Percentiles rank a stretch among this genome's conserved stretches.
Evolutionary conservation across 2,888 invertebrate species (phyloP).

Genomic region (Lasioglossum oenotherae): DNA sequence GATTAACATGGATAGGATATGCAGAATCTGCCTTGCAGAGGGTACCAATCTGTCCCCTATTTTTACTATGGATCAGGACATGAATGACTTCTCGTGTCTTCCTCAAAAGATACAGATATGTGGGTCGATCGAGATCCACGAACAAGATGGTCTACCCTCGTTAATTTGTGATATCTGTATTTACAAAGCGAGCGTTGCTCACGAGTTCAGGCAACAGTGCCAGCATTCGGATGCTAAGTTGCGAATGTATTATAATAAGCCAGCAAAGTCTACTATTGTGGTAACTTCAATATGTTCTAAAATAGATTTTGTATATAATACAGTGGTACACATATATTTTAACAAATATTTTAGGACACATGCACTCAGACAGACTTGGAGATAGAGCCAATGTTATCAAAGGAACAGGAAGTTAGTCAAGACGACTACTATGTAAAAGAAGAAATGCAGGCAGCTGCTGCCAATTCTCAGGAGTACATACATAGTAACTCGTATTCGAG

Average conservation of each 20-base stretch:
- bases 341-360: constrained; percentile 75
- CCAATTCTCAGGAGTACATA: constrained; percentile 65
- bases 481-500: constrained; percentile 71
- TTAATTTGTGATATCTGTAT: constrained; percentile 81
- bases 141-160: constrained; percentile 82
- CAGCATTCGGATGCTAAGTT: constrained; percentile 81
- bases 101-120: constrained; percentile 81
- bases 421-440: constrained; percentile 79
- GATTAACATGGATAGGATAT: constrained; percentile 80
- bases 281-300: constrained; percentile 65
- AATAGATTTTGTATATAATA: neutral
- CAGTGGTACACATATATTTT: constrained; percentile 6
- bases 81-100: constrained; percentile 73
- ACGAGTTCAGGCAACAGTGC: constrained; percentile 82
- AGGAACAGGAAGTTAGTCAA: constrained; percentile 67
- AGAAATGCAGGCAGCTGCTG: constrained; percentile 72
- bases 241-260: constrained; percentile 81
- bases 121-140: constrained; percentile 81
- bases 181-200: constrained; percentile 82
- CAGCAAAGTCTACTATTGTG: constrained; percentile 72
- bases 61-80: constrained; percentile 77
- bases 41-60: constrained; percentile 79
- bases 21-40: constrained; percentile 81
- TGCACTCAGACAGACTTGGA: constrained; percentile 80
- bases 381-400: constrained; percentile 73